Percentiles rank a stretch among this genome's conserved stretches.
phyloP scores from a whole-genome alignment of 2,797 vertebrate genomes.

The Salarias fasciatus region DNA sequence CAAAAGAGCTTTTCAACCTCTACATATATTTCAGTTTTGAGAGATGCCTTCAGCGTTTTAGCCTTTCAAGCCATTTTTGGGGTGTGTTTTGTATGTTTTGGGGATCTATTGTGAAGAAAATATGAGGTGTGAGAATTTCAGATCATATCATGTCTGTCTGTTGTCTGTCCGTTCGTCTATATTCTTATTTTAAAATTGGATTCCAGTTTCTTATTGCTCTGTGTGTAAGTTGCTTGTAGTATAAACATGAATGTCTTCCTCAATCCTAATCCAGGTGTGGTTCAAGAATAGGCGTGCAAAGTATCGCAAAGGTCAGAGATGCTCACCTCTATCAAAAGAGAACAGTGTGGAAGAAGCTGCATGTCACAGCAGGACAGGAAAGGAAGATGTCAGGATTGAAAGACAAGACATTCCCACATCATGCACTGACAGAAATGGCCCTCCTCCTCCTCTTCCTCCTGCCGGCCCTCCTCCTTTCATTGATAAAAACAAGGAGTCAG shows the following conservation, averaged over 20 bases:
- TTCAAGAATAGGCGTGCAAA: constrained; percentile 90
- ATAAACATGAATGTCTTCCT: background rate
- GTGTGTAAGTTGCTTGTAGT: too few species aligned
- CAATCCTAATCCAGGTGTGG: constrained; percentile 83
- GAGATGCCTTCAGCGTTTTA: too few species aligned
- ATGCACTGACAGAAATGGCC: constrained; percentile 25
- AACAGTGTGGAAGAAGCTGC: constrained; percentile 46
- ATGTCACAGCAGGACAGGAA: constrained; percentile 34
- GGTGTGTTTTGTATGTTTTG: too few species aligned
- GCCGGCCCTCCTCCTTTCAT: constrained; percentile 20
- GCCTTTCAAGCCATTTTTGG: too few species aligned
- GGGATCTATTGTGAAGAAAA: too few species aligned
- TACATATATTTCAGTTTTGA: too few species aligned
- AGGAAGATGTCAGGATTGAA: constrained; percentile 48
- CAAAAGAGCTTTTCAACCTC: too few species aligned
- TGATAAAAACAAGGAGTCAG: constrained; percentile 49
- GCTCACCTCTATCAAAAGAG: constrained; percentile 62
- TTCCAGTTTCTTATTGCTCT: background rate
- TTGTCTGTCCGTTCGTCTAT: too few species aligned
- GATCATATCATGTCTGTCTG: too few species aligned
- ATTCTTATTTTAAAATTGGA: background rate
- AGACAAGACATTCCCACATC: constrained; percentile 41
- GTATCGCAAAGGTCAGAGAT: constrained; percentile 84
- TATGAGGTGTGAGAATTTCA: too few species aligned
- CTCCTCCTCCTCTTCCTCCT: constrained; percentile 18